Evolutionary conservation across 1,140 invertebrate genomes (phyloP), one percentile per base, ranked within the genome.

Genomic region (Drosophila subobscura): DNA sequence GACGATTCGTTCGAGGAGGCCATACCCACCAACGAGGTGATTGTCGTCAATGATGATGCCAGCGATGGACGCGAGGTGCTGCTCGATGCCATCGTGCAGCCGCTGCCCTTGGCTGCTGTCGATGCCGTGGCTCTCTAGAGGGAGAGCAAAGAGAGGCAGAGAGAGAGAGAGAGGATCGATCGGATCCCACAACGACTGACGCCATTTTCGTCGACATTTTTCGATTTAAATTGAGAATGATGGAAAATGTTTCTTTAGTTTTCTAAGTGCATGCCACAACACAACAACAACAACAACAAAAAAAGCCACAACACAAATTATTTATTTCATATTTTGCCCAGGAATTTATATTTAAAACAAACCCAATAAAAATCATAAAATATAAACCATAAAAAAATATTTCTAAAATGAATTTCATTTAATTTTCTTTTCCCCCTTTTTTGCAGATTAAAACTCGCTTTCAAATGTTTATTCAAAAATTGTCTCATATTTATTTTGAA

Each of bases 271-370:
- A 86, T 88, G 78, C 78, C 56, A 66, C 40, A 16, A 47, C 45
- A 47, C 33, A 22, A 4, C 44, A 20, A 20, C 16, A 20, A 20
- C 16, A 20, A 1, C 16, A 20, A 46, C 4, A 45, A 20, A 20
- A 46, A 10, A 46, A 20, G 68, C n/a, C 66, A 54, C 65, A 73
- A 73, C 25, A 73, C 72, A 81, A 88, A 88, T 78, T 88, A 88
- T 88, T 88, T 88, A 88, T 88, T 88, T 88, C 83, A 88, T 88
- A 68, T 64, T 67, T 80, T 86, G 73, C 84, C 75, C 83, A 78
- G 75, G 75, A 83, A 88, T 73, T 86, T 86, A 70, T 67, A 59
- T 64, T 56, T 67, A 63, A 68, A 70, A 59, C 44, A 56, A 72
- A 61, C 41, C 56, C 16, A 73, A 64, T 40, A 50, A 55, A 63